A percentile compares a stretch with the other conserved stretches of the same genome.
Evolutionary conservation across 2,888 invertebrate genomes (phyloP).

Genomic region (Heliconius cydno): DNA sequence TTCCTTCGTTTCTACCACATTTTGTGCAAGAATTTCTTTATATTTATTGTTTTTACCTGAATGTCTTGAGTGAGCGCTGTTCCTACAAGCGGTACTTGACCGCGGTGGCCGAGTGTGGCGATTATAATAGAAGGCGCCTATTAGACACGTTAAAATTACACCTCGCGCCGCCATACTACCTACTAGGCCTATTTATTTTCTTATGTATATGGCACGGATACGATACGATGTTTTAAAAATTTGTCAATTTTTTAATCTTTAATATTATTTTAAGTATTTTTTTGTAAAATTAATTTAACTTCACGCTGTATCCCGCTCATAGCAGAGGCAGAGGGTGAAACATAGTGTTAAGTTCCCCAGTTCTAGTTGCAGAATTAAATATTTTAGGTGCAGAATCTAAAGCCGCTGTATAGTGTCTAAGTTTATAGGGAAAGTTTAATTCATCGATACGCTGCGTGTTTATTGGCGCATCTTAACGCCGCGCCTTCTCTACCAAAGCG

Average conservation of each 20-base stretch:
- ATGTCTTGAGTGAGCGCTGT: slow-evolving; percentile 26
- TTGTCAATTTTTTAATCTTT: not conserved
- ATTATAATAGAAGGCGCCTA: slow-evolving; percentile 47
- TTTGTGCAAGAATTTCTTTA: slow-evolving; percentile 14
- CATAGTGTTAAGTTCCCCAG: too few relatives aligned
- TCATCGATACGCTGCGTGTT: too few relatives aligned
- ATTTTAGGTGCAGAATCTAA: too few relatives aligned
- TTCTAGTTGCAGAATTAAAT: too few relatives aligned
- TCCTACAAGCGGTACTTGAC: slow-evolving; percentile 34
- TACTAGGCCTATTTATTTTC: slow-evolving; percentile 33
- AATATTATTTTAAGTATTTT: too few relatives aligned
- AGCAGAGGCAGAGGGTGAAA: too few relatives aligned
- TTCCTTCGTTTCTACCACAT: not conserved
- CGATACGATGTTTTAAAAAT: slow-evolving; percentile 35
- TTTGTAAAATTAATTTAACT: too few relatives aligned
- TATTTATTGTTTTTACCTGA: slow-evolving; percentile 13
- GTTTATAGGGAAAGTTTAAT: too few relatives aligned
- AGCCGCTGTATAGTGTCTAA: too few relatives aligned
- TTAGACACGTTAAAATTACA: slow-evolving; percentile 66
- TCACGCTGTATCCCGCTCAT: too few relatives aligned
- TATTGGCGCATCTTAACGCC: too few relatives aligned
- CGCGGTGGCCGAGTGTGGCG: slow-evolving; percentile 35
- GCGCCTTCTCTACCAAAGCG: too few relatives aligned
- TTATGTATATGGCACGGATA: slow-evolving; percentile 43
- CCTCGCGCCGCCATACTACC: slow-evolving; percentile 55